A percentile compares a stretch with the other conserved stretches of the same genome.
phyloP scores from a whole-genome alignment of 1,140 invertebrate genomes.

The Ceratina japonica region DNA sequence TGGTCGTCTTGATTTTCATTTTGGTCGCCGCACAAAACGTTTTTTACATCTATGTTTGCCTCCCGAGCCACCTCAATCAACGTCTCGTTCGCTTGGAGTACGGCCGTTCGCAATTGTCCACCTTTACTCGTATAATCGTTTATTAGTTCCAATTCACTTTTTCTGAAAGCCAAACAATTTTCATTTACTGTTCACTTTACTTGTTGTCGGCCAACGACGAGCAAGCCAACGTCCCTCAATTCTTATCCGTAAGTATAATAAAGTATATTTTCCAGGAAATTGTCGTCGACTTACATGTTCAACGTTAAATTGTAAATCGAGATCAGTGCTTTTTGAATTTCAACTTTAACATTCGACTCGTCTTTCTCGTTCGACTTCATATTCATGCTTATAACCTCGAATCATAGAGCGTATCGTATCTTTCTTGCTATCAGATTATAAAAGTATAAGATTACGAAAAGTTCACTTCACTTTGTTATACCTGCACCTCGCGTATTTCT shows the following conservation, averaged over 20 bases:
- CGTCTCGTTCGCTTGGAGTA: slow-evolving; percentile 58
- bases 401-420: neutral
- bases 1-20: neutral
- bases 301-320: slow-evolving; percentile 56
- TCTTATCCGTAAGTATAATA: too few relatives aligned
- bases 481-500: too few relatives aligned
- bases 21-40: neutral
- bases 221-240: too few relatives aligned
- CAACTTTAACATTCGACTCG: slow-evolving; percentile 32
- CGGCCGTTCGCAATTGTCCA: slow-evolving; percentile 56
- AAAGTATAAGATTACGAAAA: too few relatives aligned
- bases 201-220: too few relatives aligned
- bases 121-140: slow-evolving; percentile 61
- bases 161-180: slow-evolving; percentile 56
- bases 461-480: neutral
- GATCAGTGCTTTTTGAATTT: slow-evolving; percentile 56
- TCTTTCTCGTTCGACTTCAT: neutral
- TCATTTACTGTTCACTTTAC: neutral
- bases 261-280: neutral
- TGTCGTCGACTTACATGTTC: slow-evolving; percentile 64
- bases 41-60: slow-evolving; percentile 36
- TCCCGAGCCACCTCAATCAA: slow-evolving; percentile 44
- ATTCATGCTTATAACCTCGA: neutral
- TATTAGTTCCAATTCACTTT: slow-evolving; percentile 64
- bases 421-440: too few relatives aligned